A percentile compares a stretch with the other conserved stretches of the same genome.
Evolutionary conservation across 2,113 vertebrate genomes (phyloP).

Genomic region (Parus major): DNA sequence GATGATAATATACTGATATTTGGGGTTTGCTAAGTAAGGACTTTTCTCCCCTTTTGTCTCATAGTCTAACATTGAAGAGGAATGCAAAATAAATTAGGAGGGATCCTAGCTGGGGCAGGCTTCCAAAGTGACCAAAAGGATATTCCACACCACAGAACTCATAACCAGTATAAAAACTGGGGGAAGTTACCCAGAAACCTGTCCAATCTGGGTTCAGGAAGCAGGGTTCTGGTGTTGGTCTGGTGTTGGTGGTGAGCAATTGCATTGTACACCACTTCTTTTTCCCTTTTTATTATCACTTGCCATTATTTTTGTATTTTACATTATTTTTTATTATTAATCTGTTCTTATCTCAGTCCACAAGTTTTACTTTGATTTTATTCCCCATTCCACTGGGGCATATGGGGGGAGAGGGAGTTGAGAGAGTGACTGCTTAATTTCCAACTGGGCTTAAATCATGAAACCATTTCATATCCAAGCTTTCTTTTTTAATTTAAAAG

Average conservation of each 20-base stretch:
- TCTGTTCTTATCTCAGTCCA: neutral
- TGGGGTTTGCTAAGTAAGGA: neutral
- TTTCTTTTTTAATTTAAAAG: neutral
- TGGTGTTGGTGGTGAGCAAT: neutral
- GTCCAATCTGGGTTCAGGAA: neutral
- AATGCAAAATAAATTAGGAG: neutral
- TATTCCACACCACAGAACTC: neutral
- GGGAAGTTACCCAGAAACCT: accelerated
- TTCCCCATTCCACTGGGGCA: neutral
- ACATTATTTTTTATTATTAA: neutral
- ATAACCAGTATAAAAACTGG: neutral
- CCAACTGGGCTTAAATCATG: neutral
- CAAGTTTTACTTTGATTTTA: neutral
- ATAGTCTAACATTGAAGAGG: neutral
- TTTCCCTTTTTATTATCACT: neutral
- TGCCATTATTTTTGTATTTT: neutral
- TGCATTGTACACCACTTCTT: neutral
- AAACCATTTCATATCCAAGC: neutral
- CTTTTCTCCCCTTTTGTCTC: neutral
- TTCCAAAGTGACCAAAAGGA: neutral
- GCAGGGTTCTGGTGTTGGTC: accelerated
- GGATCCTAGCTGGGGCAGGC: neutral
- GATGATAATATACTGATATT: neutral
- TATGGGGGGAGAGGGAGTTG: neutral
- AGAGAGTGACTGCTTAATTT: neutral